Percentiles rank a stretch among this genome's conserved stretches.
These are phyloP conservation scores for Nesidiocoris tenuis DNA, from an alignment of 2,888 invertebrate species.

Conservation along the genomic window DNA sequence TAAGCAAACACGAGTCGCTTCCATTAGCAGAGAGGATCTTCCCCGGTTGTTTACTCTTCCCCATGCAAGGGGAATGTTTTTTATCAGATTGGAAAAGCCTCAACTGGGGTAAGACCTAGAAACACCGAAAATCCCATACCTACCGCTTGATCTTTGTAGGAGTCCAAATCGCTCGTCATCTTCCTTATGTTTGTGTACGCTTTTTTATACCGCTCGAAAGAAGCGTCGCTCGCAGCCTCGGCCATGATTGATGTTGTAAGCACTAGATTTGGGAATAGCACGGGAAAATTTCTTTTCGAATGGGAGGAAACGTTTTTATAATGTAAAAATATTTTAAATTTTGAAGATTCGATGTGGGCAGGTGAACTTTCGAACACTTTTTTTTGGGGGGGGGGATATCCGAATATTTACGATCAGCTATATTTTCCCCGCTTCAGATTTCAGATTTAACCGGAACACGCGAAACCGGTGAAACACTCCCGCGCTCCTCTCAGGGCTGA, in stretches of 20 bases:
- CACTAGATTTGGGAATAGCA: background rate
- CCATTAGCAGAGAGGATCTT: background rate
- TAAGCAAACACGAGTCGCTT: constrained; percentile 2
- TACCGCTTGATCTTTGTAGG: constrained; percentile 59
- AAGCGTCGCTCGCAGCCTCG: constrained; percentile 10
- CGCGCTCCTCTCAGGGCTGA: background rate
- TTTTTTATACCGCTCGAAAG: constrained; percentile 59
- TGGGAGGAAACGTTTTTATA: too few species aligned
- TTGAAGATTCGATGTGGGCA: too few species aligned
- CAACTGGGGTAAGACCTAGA: constrained; percentile 16
- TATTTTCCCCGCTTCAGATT: too few species aligned
- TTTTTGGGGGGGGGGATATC: too few species aligned
- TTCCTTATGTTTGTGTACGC: constrained; percentile 69
- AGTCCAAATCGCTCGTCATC: constrained; percentile 67
- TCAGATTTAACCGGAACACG: too few species aligned
- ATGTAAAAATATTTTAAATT: too few species aligned
- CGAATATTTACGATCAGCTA: too few species aligned
- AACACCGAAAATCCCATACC: constrained; percentile 10
- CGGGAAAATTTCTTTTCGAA: background rate
- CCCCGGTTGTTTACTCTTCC: constrained; percentile 19
- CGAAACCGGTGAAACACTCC: background rate
- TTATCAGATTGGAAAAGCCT: constrained; percentile 32
- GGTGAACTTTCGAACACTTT: too few species aligned
- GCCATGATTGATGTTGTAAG: constrained; percentile 1
- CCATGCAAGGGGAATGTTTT: constrained; percentile 3